Evolutionary conservation across 1,140 invertebrate species (phyloP).

Genomic region (Panulirus ornatus): DNA sequence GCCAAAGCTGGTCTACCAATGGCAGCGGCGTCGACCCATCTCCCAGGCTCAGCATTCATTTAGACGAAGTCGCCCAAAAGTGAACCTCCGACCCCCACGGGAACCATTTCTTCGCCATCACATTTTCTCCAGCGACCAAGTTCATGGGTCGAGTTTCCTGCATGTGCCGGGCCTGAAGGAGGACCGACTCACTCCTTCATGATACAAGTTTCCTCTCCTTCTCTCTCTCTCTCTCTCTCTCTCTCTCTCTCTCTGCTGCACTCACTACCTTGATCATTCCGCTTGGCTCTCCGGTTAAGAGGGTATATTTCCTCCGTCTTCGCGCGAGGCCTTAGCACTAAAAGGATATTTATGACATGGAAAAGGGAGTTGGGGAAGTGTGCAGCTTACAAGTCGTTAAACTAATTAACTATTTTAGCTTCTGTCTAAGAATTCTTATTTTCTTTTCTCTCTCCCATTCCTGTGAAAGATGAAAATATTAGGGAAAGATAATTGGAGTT

Average conservation of each 20-base stretch:
- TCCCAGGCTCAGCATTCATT: background rate
- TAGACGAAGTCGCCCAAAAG: background rate
- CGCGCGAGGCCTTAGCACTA: background rate
- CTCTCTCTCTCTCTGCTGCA: background rate
- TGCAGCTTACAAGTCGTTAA: background rate
- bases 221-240: background rate
- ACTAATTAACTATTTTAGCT: background rate
- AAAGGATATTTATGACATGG: background rate
- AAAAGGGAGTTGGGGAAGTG: background rate
- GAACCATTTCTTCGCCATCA: background rate
- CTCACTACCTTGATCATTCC: background rate
- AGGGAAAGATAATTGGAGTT: no score
- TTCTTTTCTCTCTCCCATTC: background rate
- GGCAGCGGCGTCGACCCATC: no score
- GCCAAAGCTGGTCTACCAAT: no score
- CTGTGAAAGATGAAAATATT: no score
- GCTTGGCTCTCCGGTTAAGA: background rate
- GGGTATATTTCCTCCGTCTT: background rate
- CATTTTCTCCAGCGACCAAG: background rate
- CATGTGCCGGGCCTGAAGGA: background rate
- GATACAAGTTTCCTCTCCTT: background rate
- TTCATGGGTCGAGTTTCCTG: background rate
- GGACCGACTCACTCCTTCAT: background rate
- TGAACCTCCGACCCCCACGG: background rate
- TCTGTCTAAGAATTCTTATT: background rate